A percentile compares a stretch with the other conserved stretches of the same genome.
phyloP scores from a whole-genome alignment of 2,113 vertebrate genomes.

The Brienomyrus longianalis region DNA sequence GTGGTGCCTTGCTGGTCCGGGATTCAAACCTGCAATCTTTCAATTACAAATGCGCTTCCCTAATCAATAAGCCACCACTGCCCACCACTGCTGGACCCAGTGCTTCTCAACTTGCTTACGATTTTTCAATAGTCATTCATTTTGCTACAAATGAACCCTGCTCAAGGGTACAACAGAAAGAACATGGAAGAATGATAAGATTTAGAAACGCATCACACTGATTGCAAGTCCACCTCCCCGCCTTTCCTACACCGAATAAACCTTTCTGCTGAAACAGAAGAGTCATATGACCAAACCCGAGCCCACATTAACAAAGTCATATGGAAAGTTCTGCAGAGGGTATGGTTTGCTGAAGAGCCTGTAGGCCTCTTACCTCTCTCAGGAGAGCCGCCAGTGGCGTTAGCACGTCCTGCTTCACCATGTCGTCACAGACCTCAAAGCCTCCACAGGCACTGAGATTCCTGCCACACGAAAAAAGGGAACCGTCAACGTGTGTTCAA shows the following conservation, averaged over 20 bases:
- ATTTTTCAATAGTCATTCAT: neutral
- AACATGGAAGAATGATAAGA: neutral
- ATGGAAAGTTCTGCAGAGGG: neutral
- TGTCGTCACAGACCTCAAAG: slow-evolving; percentile 88
- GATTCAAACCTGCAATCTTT: no score
- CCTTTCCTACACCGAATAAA: neutral
- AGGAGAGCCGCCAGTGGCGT: slow-evolving; percentile 84
- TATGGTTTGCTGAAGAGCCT: neutral
- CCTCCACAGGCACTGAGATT: slow-evolving; percentile 93
- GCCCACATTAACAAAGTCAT: neutral
- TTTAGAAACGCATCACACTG: neutral
- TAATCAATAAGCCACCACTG: neutral
- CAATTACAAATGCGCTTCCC: no score
- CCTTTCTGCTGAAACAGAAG: neutral
- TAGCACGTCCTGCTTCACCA: slow-evolving; percentile 89
- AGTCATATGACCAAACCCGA: neutral
- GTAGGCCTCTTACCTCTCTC: slow-evolving; percentile 69
- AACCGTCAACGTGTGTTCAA: neutral
- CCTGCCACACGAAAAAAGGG: slow-evolving; percentile 50
- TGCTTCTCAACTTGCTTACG: neutral
- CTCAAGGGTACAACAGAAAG: neutral
- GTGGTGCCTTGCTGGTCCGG: no score
- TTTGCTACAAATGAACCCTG: neutral
- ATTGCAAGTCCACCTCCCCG: neutral
- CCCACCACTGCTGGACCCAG: neutral